Percentiles rank a stretch among this genome's conserved stretches.
These are phyloP conservation scores for Hemitrygon akajei DNA, from an alignment of 2,797 vertebrate genomes.

Conservation along the genomic window DNA sequence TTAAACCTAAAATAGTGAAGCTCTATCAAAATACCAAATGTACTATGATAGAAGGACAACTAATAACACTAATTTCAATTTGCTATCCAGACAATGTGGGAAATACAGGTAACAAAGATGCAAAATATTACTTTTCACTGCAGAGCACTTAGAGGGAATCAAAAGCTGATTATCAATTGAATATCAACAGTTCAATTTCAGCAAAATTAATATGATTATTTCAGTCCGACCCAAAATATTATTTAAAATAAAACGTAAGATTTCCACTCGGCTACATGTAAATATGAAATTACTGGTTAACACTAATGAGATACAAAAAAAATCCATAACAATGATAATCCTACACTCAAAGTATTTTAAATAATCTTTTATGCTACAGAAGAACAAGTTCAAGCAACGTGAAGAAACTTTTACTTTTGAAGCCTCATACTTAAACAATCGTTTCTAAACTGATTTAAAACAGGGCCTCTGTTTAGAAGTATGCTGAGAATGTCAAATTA, in stretches of 20 bases:
- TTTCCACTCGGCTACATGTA: not conserved
- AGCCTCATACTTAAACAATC: not conserved
- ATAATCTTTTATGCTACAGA: not conserved
- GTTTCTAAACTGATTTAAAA: not conserved
- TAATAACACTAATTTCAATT: not conserved
- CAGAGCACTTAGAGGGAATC: not conserved
- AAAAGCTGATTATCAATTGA: not conserved
- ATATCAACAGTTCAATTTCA: not conserved
- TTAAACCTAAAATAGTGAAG: not conserved
- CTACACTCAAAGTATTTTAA: not conserved
- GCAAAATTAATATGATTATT: not conserved
- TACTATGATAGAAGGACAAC: not conserved
- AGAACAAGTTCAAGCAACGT: not conserved
- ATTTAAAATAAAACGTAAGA: not conserved
- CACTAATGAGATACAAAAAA: not conserved
- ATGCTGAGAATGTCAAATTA: not conserved
- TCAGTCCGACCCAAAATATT: not conserved
- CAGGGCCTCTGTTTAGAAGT: not conserved
- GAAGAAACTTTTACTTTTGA: not conserved
- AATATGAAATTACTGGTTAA: not conserved
- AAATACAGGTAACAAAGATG: not conserved
- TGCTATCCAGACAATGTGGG: not conserved
- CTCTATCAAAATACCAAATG: not conserved
- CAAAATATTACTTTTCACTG: not conserved
- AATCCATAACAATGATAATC: not conserved